Evolutionary conservation across 2,888 invertebrate genomes (phyloP).

Genomic region (Habroteleia sp.): DNA sequence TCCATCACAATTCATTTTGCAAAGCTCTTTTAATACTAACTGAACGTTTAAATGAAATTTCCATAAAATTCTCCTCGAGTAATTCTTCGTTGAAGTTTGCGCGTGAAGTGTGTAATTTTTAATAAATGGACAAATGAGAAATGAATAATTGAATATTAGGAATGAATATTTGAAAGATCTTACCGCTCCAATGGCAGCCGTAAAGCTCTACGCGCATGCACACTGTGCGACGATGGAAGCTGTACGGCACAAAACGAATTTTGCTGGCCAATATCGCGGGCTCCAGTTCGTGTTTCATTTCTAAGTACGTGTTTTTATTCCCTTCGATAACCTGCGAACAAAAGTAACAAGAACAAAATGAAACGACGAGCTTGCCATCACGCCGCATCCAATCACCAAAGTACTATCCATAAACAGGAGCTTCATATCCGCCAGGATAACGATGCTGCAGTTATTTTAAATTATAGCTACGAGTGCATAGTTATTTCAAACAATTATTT

Average conservation of each 20-base stretch:
- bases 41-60: slow-evolving; percentile 18
- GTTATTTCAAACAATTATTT: slow-evolving; percentile 37
- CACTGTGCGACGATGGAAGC: slow-evolving; percentile 90
- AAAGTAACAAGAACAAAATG: slow-evolving; percentile 66
- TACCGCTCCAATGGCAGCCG: slow-evolving; percentile 91
- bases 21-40: neutral
- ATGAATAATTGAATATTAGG: slow-evolving; percentile 49
- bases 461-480: slow-evolving; percentile 18
- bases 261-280: slow-evolving; percentile 93
- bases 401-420: slow-evolving; percentile 6
- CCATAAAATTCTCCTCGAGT: slow-evolving; percentile 8
- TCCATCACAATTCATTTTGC: too few species aligned
- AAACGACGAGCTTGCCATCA: neutral
- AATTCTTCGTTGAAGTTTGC: slow-evolving; percentile 12
- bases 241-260: slow-evolving; percentile 92
- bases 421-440: slow-evolving; percentile 23
- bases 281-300: slow-evolving; percentile 88
- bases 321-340: slow-evolving; percentile 92
- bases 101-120: slow-evolving; percentile 42
- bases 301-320: slow-evolving; percentile 92
- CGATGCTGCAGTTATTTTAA: slow-evolving; percentile 16
- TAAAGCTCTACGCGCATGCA: slow-evolving; percentile 96
- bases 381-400: slow-evolving; percentile 4
- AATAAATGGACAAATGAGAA: slow-evolving; percentile 45
- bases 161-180: slow-evolving; percentile 65